Percentiles rank a stretch among this genome's conserved stretches.
phyloP scores from a whole-genome alignment of 2,888 invertebrate genomes.

The Pteria penguin region DNA sequence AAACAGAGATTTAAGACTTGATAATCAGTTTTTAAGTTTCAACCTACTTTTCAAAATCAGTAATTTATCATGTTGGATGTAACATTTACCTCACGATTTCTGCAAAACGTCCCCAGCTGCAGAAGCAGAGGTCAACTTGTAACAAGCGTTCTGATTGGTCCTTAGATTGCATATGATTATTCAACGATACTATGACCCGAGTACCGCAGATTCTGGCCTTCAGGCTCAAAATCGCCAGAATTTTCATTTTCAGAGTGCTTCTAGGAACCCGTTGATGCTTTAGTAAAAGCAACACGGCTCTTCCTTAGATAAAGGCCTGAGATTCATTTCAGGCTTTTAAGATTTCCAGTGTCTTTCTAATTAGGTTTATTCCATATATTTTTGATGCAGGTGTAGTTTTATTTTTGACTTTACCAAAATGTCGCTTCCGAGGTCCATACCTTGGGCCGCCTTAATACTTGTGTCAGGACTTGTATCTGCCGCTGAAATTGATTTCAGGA shows the following conservation, averaged over 20 bases:
- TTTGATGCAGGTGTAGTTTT: neutral
- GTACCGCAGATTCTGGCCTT: too few species aligned
- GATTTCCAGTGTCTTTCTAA: neutral
- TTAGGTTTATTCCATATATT: neutral
- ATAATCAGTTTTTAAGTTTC: neutral
- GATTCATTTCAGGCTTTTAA: neutral
- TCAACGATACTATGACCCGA: neutral
- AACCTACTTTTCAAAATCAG: neutral
- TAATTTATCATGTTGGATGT: neutral
- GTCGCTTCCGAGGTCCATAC: slow-evolving; percentile 50
- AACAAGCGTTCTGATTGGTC: neutral
- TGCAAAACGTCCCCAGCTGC: neutral
- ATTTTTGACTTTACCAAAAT: slow-evolving; percentile 36
- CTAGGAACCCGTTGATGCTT: neutral
- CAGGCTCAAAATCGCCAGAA: neutral
- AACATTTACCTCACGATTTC: neutral
- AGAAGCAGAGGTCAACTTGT: neutral
- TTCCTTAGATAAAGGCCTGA: neutral
- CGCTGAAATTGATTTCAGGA: slow-evolving; percentile 14
- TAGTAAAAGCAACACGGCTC: neutral
- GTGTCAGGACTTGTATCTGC: slow-evolving; percentile 2
- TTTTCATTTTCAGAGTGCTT: neutral
- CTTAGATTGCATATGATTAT: neutral
- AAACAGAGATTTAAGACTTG: neutral
- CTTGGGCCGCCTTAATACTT: slow-evolving; percentile 44